Evolutionary conservation across 2,888 invertebrate genomes (phyloP), one percentile per base, ranked within the genome.

Genomic region (Dasysyrphus albostriatus): DNA sequence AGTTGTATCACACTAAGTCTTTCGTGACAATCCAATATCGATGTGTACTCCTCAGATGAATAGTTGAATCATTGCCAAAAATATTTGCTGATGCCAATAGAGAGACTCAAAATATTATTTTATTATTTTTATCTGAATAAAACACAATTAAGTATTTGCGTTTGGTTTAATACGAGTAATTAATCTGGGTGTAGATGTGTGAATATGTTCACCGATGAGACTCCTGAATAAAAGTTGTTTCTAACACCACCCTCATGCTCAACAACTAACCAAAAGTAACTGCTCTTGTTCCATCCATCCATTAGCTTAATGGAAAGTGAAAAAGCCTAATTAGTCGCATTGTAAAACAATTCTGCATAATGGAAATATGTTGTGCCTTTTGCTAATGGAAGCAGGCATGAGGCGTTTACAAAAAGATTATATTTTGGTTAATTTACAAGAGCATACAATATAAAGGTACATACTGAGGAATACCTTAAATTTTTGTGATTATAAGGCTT

Each of bases 21-120:
- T 39, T 74, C 56, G 16, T 29, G 69, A 69, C 69, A 80, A 59
- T 74, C 19, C 32, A 63, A 29, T 72, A 67, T 76, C 49, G 37
- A 70, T 24, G 63, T 14, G 7, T 29, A 29, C 16, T 34, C 16
- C 63, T 63, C 44, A 4, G 47, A n/a, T 19, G 70, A 72, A 58
- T 78, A 19, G 34, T 58, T 73, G 83, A 73, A 24, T 44, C 49
- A 69, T 10, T 83, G 77, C 77, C 72, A 77, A 82, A 77, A 65
- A 76, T 73, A 12, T 82, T 65, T 72, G 49, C 58, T 34, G 24
- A 24, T 24, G 42, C 72, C 58, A 47, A 54, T n/a, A 29, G 8
- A 5, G 24, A 58, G 34, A 24, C 34, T 19, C 19, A 65, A 56
- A 56, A 42, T 61, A 44, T 44, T 65, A 58, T 32, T 73, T 63